These are phyloP conservation scores for Nomada goodeniana DNA, from an alignment of 2,888 invertebrate genomes.

Conservation along the genomic window DNA sequence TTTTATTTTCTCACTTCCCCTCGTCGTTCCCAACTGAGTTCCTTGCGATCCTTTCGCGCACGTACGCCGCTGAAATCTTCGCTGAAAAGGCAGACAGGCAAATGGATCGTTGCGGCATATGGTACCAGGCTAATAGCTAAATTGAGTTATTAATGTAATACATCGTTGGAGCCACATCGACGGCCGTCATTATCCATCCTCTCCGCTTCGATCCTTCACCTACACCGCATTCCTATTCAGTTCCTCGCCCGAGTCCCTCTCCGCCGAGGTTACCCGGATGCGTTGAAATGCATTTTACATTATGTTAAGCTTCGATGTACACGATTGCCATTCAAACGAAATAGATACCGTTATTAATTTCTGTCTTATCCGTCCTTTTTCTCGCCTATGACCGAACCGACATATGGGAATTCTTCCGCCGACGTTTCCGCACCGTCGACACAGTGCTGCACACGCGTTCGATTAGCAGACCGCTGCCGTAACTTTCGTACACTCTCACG, in stretches of 20 bases:
- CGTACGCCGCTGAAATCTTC: not conserved
- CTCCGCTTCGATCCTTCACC: conserved; percentile 23
- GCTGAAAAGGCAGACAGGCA: conserved; percentile 9
- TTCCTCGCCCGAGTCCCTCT: not conserved
- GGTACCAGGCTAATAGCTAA: conserved; percentile 36
- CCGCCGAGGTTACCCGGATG: conserved; percentile 47
- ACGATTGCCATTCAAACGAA: conserved; percentile 49
- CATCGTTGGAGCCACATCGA: conserved; percentile 21
- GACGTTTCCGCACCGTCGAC: conserved; percentile 1
- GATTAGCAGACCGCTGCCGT: not conserved
- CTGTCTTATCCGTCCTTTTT: conserved; percentile 49
- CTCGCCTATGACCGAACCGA: conserved; percentile 33
- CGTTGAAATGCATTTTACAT: conserved; percentile 52
- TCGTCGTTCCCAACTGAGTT: not conserved
- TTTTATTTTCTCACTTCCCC: not conserved
- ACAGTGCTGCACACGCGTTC: not conserved
- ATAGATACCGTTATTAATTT: conserved; percentile 53
- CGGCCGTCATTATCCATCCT: conserved; percentile 34
- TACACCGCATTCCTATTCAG: conserved; percentile 30
- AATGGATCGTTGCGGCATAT: conserved; percentile 26
- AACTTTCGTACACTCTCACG: not conserved
- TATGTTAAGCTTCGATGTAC: conserved; percentile 42
- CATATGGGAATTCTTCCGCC: conserved; percentile 33
- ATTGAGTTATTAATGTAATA: conserved; percentile 51
- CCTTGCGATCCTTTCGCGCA: not conserved